These are phyloP conservation scores for Coenonympha arcania DNA, from an alignment of 2,888 invertebrate species.

Conservation along the genomic window DNA sequence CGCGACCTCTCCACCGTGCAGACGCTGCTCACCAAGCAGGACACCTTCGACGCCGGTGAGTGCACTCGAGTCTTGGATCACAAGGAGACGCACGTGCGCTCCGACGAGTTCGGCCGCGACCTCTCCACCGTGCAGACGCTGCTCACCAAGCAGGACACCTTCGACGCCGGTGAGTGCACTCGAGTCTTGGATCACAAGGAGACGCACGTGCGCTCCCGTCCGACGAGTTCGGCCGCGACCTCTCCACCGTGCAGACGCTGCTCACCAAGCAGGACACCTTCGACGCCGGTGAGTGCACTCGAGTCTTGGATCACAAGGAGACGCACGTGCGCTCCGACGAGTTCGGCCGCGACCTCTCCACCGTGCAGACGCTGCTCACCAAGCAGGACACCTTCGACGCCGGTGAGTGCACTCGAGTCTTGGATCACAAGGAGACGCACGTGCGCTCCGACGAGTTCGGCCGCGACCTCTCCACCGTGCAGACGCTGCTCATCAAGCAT, in stretches of 20 bases:
- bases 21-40: conserved; percentile 98
- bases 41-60: conserved; percentile 98
- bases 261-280: conserved; percentile 99
- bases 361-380: conserved; percentile 97
- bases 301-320: conserved; percentile 99
- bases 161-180: conserved; percentile 98
- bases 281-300: too few species aligned
- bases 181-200: conserved; percentile 99
- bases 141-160: conserved; percentile 98
- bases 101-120: conserved; percentile 98
- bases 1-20: conserved; percentile 98
- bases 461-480: conserved; percentile 97
- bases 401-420: too few species aligned
- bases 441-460: conserved; percentile 98
- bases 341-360: conserved; percentile 97
- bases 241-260: conserved; percentile 98
- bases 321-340: conserved; percentile 98
- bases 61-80: conserved; percentile 99
- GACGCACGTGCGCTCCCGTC: conserved; percentile 94
- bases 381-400: conserved; percentile 99
- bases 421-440: conserved; percentile 99
- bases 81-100: conserved; percentile 97
- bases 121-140: conserved; percentile 98
- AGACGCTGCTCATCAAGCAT: conserved; percentile 98
- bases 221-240: conserved; percentile 98